phyloP scores from a whole-genome alignment of 2,888 invertebrate genomes.

The Cephus pulcher region DNA sequence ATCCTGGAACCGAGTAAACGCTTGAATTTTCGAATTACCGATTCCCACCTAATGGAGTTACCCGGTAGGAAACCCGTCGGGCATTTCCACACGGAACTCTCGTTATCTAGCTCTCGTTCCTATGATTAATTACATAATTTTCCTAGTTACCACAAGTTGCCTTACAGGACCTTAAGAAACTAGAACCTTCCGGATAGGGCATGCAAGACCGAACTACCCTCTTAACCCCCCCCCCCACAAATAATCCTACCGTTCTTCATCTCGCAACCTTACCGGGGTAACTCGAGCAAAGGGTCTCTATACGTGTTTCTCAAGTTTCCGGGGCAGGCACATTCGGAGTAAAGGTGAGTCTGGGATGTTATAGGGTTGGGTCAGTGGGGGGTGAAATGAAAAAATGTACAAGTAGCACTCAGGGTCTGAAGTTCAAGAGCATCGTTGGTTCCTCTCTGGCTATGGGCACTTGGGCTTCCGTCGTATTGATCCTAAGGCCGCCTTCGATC shows the following conservation, averaged over 20 bases:
- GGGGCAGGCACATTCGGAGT: not conserved
- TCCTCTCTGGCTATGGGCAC: not conserved
- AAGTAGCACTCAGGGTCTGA: not conserved
- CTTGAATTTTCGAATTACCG: not conserved
- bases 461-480: constrained; percentile 19
- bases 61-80: not conserved
- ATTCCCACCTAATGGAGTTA: constrained; percentile 3
- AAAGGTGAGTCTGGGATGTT: not conserved
- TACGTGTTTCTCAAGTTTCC: not conserved
- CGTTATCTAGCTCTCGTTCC: not conserved
- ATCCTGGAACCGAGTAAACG: not conserved
- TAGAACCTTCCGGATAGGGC: not conserved
- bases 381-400: not conserved
- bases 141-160: not conserved
- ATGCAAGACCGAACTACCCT: not conserved
- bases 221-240: not conserved
- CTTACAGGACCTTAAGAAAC: not conserved
- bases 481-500: constrained; percentile 20
- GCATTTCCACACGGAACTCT: not conserved
- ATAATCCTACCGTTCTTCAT: not conserved
- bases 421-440: constrained; percentile 6
- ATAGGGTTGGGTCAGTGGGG: not conserved
- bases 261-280: not conserved
- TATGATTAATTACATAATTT: not conserved
- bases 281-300: not conserved